Conservation (phyloP, 1,140 invertebrate genomes). For the Ridgeia piscesae region DNA sequence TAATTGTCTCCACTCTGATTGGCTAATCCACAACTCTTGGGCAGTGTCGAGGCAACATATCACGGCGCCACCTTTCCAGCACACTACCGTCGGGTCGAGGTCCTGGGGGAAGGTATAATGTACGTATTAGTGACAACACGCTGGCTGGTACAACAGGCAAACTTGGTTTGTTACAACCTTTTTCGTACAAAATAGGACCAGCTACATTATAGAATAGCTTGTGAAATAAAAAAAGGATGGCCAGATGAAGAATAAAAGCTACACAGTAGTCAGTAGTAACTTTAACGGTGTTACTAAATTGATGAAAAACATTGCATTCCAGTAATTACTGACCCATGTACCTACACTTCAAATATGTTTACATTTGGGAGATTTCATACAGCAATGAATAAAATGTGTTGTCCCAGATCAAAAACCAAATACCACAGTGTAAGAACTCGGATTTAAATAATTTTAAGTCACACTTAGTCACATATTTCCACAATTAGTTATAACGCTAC, state of each 20-base stretch:
- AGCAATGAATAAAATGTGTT: too few relatives aligned
- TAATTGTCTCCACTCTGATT: slow-evolving; percentile 81
- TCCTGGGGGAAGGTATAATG: slow-evolving; percentile 66
- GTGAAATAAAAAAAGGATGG: background rate
- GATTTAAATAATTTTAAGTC: background rate
- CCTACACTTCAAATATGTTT: background rate
- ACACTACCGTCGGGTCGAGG: slow-evolving; percentile 82
- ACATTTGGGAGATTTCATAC: too few relatives aligned
- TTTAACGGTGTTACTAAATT: background rate
- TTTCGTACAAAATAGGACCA: background rate
- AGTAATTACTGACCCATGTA: background rate
- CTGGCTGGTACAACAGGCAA: background rate
- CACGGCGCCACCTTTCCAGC: slow-evolving; percentile 93
- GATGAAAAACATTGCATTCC: background rate
- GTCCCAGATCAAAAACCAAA: too few relatives aligned
- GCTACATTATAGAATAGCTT: background rate
- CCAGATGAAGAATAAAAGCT: background rate
- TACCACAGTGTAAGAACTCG: background rate
- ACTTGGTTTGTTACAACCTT: background rate
- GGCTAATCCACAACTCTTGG: slow-evolving; percentile 88
- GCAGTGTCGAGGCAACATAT: slow-evolving; percentile 87
- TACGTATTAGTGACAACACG: background rate
- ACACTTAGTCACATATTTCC: background rate
- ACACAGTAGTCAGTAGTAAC: slow-evolving; percentile 3
- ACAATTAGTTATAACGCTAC: slow-evolving; percentile 31